Percentiles rank a stretch among this genome's conserved stretches.
These are phyloP conservation scores for Chrysocyon brachyurus DNA, from an alignment of 2,797 vertebrate genomes.

Conservation along the genomic window DNA sequence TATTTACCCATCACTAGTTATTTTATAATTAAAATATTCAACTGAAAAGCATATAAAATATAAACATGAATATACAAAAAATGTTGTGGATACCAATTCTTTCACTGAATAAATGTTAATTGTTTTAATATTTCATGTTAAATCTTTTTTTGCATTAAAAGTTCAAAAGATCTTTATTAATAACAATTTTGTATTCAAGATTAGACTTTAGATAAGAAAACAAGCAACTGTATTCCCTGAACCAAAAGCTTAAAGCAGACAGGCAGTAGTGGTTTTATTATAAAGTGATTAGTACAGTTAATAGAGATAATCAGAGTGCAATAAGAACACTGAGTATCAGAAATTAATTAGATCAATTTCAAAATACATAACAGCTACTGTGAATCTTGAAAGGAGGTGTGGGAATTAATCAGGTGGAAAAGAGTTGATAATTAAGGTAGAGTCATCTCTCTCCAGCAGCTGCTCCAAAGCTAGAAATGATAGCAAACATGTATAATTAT, in stretches of 20 bases:
- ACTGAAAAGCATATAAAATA: neutral
- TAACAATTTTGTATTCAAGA: neutral
- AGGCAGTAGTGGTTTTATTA: neutral
- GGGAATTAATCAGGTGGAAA: neutral
- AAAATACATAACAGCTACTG: neutral
- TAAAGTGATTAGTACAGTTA: neutral
- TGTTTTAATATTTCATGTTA: neutral
- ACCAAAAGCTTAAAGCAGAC: neutral
- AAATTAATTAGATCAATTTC: neutral
- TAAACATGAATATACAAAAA: neutral
- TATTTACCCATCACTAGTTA: neutral
- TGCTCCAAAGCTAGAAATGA: neutral
- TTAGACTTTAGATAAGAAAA: neutral
- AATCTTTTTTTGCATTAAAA: neutral
- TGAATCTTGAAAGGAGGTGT: neutral
- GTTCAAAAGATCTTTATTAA: slow-evolving; percentile 4
- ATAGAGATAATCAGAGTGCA: neutral
- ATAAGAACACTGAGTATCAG: neutral
- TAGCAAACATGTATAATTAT: neutral
- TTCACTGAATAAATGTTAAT: neutral
- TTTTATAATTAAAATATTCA: slow-evolving; percentile 48
- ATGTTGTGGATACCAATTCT: neutral
- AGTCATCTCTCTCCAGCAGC: neutral
- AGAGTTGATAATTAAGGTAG: neutral
- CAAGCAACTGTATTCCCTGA: neutral